A percentile compares a stretch with the other conserved stretches of the same genome.
These are phyloP conservation scores for Gnatocerus cornutus DNA, from an alignment of 2,888 invertebrate species.

Conservation along the genomic window DNA sequence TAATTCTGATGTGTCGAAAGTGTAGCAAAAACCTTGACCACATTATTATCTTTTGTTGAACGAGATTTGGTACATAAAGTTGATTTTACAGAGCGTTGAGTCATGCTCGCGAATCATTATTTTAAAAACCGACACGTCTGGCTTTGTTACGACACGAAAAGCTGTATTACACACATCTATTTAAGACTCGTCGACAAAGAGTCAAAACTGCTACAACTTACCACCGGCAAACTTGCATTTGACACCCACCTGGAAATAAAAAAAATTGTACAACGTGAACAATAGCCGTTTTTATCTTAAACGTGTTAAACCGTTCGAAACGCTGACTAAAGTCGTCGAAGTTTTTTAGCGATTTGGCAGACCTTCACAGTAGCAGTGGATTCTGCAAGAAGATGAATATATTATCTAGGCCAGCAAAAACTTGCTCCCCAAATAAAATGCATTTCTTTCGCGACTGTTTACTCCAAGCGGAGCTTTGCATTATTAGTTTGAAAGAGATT, in stretches of 20 bases:
- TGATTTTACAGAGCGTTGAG: slow-evolving; percentile 12
- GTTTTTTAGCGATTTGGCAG: slow-evolving; percentile 37
- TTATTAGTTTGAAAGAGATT: slow-evolving; percentile 34
- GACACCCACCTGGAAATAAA: background rate
- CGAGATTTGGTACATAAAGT: slow-evolving; percentile 17
- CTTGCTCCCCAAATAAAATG: background rate
- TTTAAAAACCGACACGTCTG: slow-evolving; percentile 4
- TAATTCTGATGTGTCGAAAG: no score
- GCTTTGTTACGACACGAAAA: background rate
- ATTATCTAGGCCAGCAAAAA: slow-evolving; percentile 10
- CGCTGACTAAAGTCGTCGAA: slow-evolving; percentile 37
- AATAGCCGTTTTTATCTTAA: no score
- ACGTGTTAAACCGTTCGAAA: slow-evolving; percentile 37
- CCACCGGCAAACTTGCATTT: no score
- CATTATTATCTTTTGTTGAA: slow-evolving; percentile 16
- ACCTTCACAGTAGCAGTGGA: slow-evolving; percentile 22
- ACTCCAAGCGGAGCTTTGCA: no score
- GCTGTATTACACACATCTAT: slow-evolving; percentile 7
- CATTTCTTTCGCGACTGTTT: background rate
- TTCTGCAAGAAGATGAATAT: slow-evolving; percentile 17
- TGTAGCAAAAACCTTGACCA: slow-evolving; percentile 8
- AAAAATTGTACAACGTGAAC: background rate
- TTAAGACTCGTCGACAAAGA: background rate
- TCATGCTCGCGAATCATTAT: slow-evolving; percentile 16
- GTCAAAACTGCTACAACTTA: no score